A percentile compares a stretch with the other conserved stretches of the same genome.
These are phyloP conservation scores for Takifugu rubripes DNA, from an alignment of 2,797 vertebrate genomes.

Conservation along the genomic window DNA sequence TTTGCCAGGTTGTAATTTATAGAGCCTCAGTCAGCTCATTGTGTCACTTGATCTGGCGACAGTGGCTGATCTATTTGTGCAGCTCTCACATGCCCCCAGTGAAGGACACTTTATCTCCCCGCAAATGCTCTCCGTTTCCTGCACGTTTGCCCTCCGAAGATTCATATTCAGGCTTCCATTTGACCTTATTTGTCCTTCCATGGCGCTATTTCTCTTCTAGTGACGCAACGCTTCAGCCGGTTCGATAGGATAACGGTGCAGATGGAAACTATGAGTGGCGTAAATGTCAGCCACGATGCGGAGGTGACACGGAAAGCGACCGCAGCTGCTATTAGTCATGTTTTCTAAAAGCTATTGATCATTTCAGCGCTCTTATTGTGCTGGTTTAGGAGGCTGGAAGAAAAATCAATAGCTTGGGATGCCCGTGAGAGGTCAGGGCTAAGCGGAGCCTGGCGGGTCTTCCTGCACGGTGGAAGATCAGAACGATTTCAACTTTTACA, in stretches of 20 bases:
- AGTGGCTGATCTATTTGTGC: conserved; percentile 55
- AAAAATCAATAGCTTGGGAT: conserved; percentile 64
- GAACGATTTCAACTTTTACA: conserved; percentile 11
- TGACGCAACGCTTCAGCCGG: neutral
- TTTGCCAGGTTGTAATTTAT: conserved; percentile 53
- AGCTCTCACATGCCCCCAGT: conserved; percentile 47
- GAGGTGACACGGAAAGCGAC: neutral
- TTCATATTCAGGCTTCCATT: conserved; percentile 8
- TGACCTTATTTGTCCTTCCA: neutral
- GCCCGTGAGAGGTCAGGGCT: conserved; percentile 48
- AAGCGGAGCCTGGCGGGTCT: conserved; percentile 35
- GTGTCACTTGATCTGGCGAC: conserved; percentile 64
- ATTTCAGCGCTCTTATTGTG: conserved; percentile 40
- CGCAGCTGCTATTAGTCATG: conserved; percentile 29
- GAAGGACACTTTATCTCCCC: conserved; percentile 47
- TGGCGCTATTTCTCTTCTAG: neutral
- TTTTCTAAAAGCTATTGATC: conserved; percentile 61
- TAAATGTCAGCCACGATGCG: neutral
- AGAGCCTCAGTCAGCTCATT: conserved; percentile 38
- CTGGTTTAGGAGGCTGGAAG: conserved; percentile 42
- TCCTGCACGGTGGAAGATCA: conserved; percentile 2
- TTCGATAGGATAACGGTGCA: neutral
- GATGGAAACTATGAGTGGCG: neutral
- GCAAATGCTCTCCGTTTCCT: conserved; percentile 21
- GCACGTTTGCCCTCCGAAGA: conserved; percentile 11